phyloP scores from a whole-genome alignment of 92 coral and sea anemone species.

The Siderastrea siderea region DNA sequence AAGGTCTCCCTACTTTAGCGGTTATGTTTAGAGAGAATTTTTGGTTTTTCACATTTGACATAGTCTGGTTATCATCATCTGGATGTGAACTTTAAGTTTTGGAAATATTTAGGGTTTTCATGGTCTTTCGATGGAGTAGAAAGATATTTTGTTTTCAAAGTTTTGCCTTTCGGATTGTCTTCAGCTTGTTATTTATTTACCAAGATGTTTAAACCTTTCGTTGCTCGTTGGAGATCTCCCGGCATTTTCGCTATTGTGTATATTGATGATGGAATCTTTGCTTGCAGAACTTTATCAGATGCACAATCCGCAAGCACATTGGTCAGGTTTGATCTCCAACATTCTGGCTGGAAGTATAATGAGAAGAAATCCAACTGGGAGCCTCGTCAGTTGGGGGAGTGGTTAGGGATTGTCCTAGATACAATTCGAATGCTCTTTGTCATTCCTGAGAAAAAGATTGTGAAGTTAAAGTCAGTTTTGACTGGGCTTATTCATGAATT shows the following conservation, averaged over 20 bases:
- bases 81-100: not conserved
- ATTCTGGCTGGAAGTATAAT: not conserved
- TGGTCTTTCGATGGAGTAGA: not conserved
- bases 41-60: no score
- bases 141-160: not conserved
- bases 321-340: not conserved
- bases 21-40: no score
- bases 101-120: not conserved
- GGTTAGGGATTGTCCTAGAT: slow-evolving; percentile 10
- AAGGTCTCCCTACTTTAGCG: no score
- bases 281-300: not conserved
- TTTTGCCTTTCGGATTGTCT: slow-evolving; percentile 57
- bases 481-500: slow-evolving; percentile 16
- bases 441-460: slow-evolving; percentile 55
- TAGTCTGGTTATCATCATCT: not conserved
- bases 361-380: not conserved
- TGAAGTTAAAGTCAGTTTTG: slow-evolving; percentile 44
- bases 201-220: slow-evolving; percentile 68
- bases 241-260: slow-evolving; percentile 51
- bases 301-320: not conserved
- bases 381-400: slow-evolving; percentile 10
- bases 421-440: slow-evolving; percentile 47
- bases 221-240: slow-evolving; percentile 52
- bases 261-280: slow-evolving; percentile 62
- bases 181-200: slow-evolving; percentile 74